These are phyloP conservation scores for Ommatoiulus sabulosus DNA, from an alignment of 2,888 invertebrate species.

Conservation along the genomic window DNA sequence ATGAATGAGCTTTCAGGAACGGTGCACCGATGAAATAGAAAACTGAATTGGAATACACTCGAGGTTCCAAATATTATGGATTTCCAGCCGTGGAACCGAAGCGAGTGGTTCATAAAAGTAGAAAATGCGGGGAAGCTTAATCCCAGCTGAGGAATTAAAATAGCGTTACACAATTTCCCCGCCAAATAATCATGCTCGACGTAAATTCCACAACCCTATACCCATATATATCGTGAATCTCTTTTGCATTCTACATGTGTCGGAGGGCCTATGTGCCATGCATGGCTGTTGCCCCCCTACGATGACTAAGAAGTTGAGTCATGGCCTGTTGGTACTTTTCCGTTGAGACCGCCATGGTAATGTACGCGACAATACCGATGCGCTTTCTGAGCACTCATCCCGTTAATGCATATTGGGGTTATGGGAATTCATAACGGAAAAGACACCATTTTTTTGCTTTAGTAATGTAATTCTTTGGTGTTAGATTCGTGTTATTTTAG, in stretches of 20 bases:
- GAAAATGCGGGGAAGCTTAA: neutral
- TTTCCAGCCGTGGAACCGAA: conserved; percentile 17
- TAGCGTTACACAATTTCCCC: conserved; percentile 33
- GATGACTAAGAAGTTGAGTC: conserved; percentile 10
- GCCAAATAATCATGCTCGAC: conserved; percentile 7
- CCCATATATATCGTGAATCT: neutral
- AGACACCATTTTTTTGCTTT: neutral
- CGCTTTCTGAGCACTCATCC: neutral
- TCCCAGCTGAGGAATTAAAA: conserved; percentile 26
- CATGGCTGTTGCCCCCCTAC: neutral
- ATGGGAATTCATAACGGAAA: neutral
- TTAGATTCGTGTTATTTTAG: neutral
- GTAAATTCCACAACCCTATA: conserved; percentile 25
- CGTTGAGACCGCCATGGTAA: neutral
- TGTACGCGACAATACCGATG: neutral
- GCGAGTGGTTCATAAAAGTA: neutral
- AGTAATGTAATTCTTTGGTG: neutral
- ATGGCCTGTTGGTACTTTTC: neutral
- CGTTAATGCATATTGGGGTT: neutral
- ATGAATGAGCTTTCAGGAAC: conserved; percentile 36
- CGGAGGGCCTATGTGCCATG: neutral
- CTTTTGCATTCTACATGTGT: conserved; percentile 35
- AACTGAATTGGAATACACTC: conserved; percentile 43
- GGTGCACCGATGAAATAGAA: conserved; percentile 36
- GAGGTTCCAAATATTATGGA: conserved; percentile 30